Conservation (phyloP, 2,797 vertebrate genomes). For the Arrhamphus sclerolepis region DNA sequence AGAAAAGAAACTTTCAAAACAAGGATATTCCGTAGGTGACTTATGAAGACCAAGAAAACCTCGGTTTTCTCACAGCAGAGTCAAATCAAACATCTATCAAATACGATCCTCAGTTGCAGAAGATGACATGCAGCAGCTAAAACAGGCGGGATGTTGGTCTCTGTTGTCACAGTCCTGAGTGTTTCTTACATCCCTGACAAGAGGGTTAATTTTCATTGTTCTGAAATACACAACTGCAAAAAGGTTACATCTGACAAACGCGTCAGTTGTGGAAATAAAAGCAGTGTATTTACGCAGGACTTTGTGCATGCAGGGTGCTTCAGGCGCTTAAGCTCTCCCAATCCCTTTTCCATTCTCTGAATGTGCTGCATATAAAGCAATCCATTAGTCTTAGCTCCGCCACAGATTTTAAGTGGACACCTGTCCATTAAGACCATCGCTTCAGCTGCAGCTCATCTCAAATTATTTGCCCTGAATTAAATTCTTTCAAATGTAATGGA, state of each 20-base stretch:
- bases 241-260: conserved; percentile 74
- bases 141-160: not conserved
- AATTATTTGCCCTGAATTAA: conserved; percentile 82
- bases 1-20: no score
- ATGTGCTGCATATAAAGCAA: conserved; percentile 83
- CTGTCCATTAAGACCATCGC: conserved; percentile 83
- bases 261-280: conserved; percentile 77
- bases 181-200: conserved; percentile 40
- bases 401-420: conserved; percentile 85
- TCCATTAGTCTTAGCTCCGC: conserved; percentile 87
- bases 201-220: conserved; percentile 67
- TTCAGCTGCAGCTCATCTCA: conserved; percentile 75
- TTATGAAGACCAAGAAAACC: no score
- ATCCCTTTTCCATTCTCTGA: conserved; percentile 81
- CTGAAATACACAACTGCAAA: conserved; percentile 61
- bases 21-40: no score
- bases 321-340: conserved; percentile 80
- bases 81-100: not conserved
- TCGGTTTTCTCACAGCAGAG: no score
- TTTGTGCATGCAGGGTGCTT: conserved; percentile 72
- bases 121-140: conserved; percentile 4
- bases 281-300: conserved; percentile 79
- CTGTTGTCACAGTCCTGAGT: not conserved
- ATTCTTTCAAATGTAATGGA: conserved; percentile 82
- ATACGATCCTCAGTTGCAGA: not conserved